phyloP scores from a whole-genome alignment of 2,888 invertebrate genomes.

The Drosophila neonasuta region DNA sequence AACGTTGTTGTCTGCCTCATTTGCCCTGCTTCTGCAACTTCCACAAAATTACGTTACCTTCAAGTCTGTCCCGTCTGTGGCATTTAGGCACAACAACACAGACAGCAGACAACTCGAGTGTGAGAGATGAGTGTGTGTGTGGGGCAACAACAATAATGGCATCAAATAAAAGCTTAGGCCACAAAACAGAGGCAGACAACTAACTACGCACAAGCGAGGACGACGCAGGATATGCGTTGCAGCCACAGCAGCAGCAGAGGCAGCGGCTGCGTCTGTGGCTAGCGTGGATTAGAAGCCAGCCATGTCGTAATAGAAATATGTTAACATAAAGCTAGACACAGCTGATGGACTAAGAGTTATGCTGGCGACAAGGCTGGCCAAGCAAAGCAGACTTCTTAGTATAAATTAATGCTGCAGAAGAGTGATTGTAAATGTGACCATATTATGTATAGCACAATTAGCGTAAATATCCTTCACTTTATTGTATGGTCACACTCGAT shows the following conservation, averaged over 20 bases:
- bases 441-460: too few relatives aligned
- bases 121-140: not conserved
- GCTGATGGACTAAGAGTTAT: not conserved
- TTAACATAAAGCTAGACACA: not conserved
- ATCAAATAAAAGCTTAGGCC: conserved; percentile 70
- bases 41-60: conserved; percentile 47
- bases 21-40: conserved; percentile 26
- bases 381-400: too few relatives aligned
- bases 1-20: conserved; percentile 48
- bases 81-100: not conserved
- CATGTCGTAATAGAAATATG: not conserved
- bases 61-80: conserved; percentile 16
- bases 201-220: conserved; percentile 66
- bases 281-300: conserved; percentile 30
- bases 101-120: not conserved
- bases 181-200: conserved; percentile 65
- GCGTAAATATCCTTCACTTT: too few relatives aligned
- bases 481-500: too few relatives aligned
- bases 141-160: conserved; percentile 21
- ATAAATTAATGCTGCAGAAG: too few relatives aligned
- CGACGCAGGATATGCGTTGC: conserved; percentile 63
- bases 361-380: not conserved
- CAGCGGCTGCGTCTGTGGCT: conserved; percentile 4
- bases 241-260: not conserved
- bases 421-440: too few relatives aligned